These are phyloP conservation scores for Epicauta chinensis DNA, from an alignment of 1,140 invertebrate species.

Conservation along the genomic window DNA sequence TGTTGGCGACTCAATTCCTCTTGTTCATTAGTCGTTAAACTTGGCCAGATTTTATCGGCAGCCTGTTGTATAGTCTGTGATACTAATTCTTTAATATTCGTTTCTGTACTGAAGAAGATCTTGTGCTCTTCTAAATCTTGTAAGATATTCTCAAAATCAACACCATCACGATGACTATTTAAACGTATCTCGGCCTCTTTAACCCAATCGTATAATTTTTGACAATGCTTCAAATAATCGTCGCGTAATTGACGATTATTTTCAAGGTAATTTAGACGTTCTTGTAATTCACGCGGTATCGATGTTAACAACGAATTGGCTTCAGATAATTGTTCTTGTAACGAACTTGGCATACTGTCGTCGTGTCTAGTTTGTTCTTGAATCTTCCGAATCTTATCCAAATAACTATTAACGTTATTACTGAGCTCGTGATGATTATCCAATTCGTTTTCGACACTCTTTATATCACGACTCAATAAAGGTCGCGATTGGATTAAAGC, in stretches of 20 bases:
- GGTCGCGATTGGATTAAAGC: conserved; percentile 74
- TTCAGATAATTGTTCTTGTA: conserved; percentile 78
- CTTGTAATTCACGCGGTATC: conserved; percentile 70
- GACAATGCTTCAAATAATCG: conserved; percentile 62
- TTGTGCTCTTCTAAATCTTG: conserved; percentile 81
- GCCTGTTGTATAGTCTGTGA: conserved; percentile 75
- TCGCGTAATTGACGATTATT: conserved; percentile 72
- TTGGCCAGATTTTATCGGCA: conserved; percentile 82
- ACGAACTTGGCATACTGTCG: conserved; percentile 66
- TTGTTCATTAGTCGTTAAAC: conserved; percentile 68
- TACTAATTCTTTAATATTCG: conserved; percentile 69
- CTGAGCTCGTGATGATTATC: conserved; percentile 68
- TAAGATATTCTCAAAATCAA: conserved; percentile 80
- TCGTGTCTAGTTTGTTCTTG: conserved; percentile 64
- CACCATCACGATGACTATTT: conserved; percentile 70
- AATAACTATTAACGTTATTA: conserved; percentile 62
- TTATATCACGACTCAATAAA: conserved; percentile 67
- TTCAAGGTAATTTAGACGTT: conserved; percentile 70
- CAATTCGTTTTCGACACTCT: conserved; percentile 75
- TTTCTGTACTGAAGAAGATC: conserved; percentile 73
- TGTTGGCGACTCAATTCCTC: conserved; percentile 74
- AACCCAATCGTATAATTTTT: conserved; percentile 80
- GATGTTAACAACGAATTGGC: conserved; percentile 68
- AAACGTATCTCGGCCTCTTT: conserved; percentile 74
- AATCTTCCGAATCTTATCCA: conserved; percentile 63